These are phyloP conservation scores for Eristalis tenax DNA, from an alignment of 2,888 invertebrate species.

Conservation along the genomic window DNA sequence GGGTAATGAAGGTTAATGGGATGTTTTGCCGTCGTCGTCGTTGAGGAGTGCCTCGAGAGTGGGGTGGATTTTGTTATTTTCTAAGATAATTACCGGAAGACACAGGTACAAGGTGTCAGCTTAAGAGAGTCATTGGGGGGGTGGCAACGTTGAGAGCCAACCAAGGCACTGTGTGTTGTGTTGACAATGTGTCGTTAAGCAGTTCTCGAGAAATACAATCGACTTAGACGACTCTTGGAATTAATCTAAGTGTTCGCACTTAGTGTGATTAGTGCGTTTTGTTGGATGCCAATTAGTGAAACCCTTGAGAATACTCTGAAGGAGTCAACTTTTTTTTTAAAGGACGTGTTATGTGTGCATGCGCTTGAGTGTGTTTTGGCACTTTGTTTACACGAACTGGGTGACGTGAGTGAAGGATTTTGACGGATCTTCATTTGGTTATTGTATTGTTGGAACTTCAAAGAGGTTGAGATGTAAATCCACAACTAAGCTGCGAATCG, in stretches of 20 bases:
- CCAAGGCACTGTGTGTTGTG: neutral
- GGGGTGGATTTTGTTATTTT: neutral
- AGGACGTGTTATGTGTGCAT: no score
- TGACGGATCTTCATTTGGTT: no score
- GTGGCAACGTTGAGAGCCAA: no score
- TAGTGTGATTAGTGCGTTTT: neutral
- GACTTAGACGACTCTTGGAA: neutral
- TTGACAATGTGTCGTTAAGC: neutral
- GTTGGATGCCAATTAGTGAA: neutral
- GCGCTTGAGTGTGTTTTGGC: no score
- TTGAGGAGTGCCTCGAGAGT: neutral
- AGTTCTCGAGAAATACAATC: neutral
- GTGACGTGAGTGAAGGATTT: no score
- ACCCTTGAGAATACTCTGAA: neutral
- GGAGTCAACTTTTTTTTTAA: neutral
- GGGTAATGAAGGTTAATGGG: slow-evolving; percentile 27
- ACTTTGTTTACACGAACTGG: no score
- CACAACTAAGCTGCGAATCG: no score
- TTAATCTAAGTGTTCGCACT: neutral
- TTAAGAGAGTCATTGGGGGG: neutral
- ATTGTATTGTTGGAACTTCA: no score
- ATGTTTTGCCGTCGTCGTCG: neutral
- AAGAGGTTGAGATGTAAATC: no score
- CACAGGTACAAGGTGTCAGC: neutral
- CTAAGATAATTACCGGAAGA: neutral